Evolutionary conservation across 1,140 invertebrate species (phyloP), one percentile per base, ranked within the genome.

Genomic region (Atta cephalotes): DNA sequence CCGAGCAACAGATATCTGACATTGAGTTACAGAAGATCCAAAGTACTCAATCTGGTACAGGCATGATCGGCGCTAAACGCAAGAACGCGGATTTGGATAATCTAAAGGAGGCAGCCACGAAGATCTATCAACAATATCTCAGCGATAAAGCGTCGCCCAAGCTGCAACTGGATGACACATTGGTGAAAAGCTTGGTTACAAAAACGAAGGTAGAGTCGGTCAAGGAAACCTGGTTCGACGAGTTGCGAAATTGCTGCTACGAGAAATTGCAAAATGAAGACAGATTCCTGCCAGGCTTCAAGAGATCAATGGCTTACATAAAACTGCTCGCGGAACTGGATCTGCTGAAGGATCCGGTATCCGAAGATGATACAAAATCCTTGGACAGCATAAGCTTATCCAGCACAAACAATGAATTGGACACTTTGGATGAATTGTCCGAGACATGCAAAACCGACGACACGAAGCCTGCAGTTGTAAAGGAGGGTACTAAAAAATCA

Each of bases 111-210:
- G 97, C 97, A 18, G 98, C 98, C 21, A 93, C 96, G 16, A 97
- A 97, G 92, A 98, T 98, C 80, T 98, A 97, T 94, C 97, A 98
- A 77, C 97, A 98, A 90, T 98, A 98, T 95, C 95, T 98, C 4
- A 97, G 97, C 65, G 97, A 98, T 81, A 97, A 97, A 94, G 96
- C 97, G 25, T 96, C 96, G 21, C 96, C 96, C 4, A 96, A 96
- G 92, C 94, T 98, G 5, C 95, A 96, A 86, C 91, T 98, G 10
- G 97, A 97, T 84, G 96, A 97, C 86, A 92, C 92, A 62, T 92
- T 97, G 10, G 95, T 97, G 1, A 97, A 97, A 81, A 96, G 95
- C 91, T 95, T 98, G 53, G 90, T 97, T 28, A 95, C 95, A 77
- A 96, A 96, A 90, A 96, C 98, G 81, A 96, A 96, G 90, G 97